Conservation (phyloP, 2,888 invertebrate species). For the Trachelus iudaicus region DNA sequence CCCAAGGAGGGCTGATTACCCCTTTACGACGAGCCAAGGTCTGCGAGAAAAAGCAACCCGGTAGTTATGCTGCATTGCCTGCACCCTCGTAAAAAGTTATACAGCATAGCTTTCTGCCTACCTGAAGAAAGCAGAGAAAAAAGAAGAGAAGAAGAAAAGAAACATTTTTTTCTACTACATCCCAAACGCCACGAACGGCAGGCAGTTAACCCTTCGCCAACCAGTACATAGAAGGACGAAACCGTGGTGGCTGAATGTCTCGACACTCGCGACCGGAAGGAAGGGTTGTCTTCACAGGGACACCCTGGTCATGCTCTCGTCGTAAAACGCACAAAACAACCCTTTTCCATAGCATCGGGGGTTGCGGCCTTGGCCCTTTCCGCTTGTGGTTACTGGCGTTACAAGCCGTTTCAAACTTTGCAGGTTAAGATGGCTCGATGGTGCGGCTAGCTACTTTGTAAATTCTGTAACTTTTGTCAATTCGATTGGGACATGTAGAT, state of each 20-base stretch:
- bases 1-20: conserved; percentile 61
- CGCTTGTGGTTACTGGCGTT: conserved; percentile 15
- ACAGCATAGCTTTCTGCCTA: conserved; percentile 39
- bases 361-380: conserved; percentile 36
- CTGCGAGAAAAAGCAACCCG: conserved; percentile 29
- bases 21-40: conserved; percentile 63
- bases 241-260: neutral
- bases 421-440: neutral
- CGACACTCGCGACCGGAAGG: conserved; percentile 39
- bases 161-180: conserved; percentile 33
- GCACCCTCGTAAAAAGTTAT: conserved; percentile 50
- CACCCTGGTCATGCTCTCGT: neutral
- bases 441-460: neutral
- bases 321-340: conserved; percentile 49
- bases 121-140: conserved; percentile 24
- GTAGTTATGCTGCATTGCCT: conserved; percentile 28
- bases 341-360: conserved; percentile 38
- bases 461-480: neutral
- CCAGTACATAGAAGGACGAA: conserved; percentile 12
- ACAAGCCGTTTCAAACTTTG: conserved; percentile 12
- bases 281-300: conserved; percentile 43
- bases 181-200: conserved; percentile 29
- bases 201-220: conserved; percentile 48
- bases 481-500: neutral
- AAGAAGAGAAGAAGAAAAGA: conserved; percentile 25